Base-by-base conservation (phyloP, 1,140 invertebrate genomes). In the Nephotettix cincticeps region DNA sequence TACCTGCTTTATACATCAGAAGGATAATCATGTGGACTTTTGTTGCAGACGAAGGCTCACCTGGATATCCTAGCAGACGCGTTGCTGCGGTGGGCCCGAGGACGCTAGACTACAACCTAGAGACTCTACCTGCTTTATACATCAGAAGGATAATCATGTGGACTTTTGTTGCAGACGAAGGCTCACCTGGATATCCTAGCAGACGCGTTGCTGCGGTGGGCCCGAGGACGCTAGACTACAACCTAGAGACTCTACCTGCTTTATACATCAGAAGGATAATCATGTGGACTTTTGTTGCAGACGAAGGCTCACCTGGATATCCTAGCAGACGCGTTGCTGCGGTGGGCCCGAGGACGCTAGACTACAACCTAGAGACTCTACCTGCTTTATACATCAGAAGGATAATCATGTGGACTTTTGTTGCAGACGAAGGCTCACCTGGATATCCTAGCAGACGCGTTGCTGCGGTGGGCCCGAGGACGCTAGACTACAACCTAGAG, bases 221-320 rank as follows among this genome's bases (percentile, higher is more conserved):
- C 54, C 9, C 11, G 54, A 1, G 54, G 54, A 14, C 54, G 54
- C 28, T 58, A 58, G n/a, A 58, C 47, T 36, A 4, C 32, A 36
- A 36, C 32, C 32, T 93, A 93, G 87, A 66, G 32, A 23, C 32
- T 36, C 32, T 36, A 36, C 32, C 4, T 36, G 32, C 14, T 36
- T 29, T 68, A 25, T 58, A 58, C 23, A 14, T 21, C 4, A 6
- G 14, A 36, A 6, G 56, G 29, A 43, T 43, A 36, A 4, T 36
- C 14, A 54, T 66, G 66, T 58, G 54, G 56, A 68, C 61, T 71
- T 77, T 77, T 81, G 77, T 89, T 91, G 75, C 90, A 97, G 94
- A 96, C 93, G 77, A 96, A 96, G 82, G 93, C 93, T 75, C 94
- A 97, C 82, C 85, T 97, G 83, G 94, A 96, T 84, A 93, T 97